Evolutionary conservation across 1,140 invertebrate genomes (phyloP).

Genomic region (Metaphire vulgaris): DNA sequence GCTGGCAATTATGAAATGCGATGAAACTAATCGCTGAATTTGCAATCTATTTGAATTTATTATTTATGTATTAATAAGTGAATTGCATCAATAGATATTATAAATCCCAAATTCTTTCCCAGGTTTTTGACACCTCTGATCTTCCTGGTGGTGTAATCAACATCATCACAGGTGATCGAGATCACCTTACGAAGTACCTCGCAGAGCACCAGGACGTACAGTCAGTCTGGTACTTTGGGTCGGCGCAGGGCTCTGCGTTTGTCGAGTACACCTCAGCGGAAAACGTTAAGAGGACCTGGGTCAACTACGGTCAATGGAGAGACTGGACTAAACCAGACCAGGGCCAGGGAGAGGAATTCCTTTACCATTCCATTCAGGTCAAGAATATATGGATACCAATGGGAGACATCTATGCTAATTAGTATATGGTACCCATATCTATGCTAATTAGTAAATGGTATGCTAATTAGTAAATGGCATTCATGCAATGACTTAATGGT

Average conservation of each 20-base stretch:
- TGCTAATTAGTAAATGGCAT: background rate
- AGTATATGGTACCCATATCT: background rate
- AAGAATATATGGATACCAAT: constrained; percentile 56
- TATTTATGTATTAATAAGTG: too few relatives aligned
- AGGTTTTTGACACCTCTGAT: constrained; percentile 56
- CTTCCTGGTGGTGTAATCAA: constrained; percentile 55
- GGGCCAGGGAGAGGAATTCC: constrained; percentile 52
- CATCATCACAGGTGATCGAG: constrained; percentile 53
- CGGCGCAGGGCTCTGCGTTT: constrained; percentile 49
- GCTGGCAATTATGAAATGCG: too few relatives aligned
- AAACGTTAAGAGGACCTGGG: constrained; percentile 54
- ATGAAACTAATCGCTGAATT: too few relatives aligned
- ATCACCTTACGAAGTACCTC: constrained; percentile 51
- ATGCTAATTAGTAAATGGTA: background rate
- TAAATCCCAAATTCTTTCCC: too few relatives aligned
- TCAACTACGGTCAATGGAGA: constrained; percentile 46
- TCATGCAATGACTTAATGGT: background rate
- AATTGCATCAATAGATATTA: too few relatives aligned
- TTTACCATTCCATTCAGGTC: constrained; percentile 50
- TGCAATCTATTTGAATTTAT: too few relatives aligned
- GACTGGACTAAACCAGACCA: constrained; percentile 44
- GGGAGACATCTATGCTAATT: constrained; percentile 57
- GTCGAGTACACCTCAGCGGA: constrained; percentile 50
- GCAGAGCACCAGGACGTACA: constrained; percentile 54
- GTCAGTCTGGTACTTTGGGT: constrained; percentile 53